Percentiles rank a stretch among this genome's conserved stretches.
These are phyloP conservation scores for Zophobas morio DNA, from an alignment of 1,140 invertebrate species.

Conservation along the genomic window DNA sequence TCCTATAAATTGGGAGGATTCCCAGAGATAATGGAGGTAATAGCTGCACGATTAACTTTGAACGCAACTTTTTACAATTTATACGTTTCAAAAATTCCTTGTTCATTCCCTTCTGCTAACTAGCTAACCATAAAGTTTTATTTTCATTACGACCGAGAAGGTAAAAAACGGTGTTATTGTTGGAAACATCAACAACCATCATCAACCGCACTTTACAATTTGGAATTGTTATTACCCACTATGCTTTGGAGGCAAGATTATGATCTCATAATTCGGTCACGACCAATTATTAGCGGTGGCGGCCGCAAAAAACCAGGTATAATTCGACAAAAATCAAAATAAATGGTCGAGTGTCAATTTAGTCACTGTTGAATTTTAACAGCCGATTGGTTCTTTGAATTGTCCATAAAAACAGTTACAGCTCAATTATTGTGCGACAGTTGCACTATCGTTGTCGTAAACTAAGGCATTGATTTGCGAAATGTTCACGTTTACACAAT, in stretches of 20 bases:
- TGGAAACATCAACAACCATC: background rate
- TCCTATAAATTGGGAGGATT: constrained; percentile 22
- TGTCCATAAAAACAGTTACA: no score
- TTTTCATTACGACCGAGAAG: background rate
- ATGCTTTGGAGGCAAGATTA: background rate
- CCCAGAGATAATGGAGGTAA: constrained; percentile 18
- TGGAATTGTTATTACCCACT: background rate
- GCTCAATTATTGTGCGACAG: no score
- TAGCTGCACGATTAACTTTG: constrained; percentile 16
- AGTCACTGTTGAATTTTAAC: constrained; percentile 10
- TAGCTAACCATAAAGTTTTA: constrained; percentile 2
- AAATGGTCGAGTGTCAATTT: no score
- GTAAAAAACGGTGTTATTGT: background rate
- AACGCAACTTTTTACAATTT: constrained; percentile 15
- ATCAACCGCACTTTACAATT: background rate
- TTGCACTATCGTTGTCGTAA: no score
- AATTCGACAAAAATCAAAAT: no score
- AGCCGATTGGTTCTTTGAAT: background rate
- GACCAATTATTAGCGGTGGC: background rate
- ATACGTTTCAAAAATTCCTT: background rate
- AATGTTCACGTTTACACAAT: no score
- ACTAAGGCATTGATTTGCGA: no score
- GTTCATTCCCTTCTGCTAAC: background rate
- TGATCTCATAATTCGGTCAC: constrained; percentile 14
- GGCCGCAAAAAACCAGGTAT: background rate